Conservation (phyloP, 2,888 invertebrate species). For the Hofmannophila pseudospretella region DNA sequence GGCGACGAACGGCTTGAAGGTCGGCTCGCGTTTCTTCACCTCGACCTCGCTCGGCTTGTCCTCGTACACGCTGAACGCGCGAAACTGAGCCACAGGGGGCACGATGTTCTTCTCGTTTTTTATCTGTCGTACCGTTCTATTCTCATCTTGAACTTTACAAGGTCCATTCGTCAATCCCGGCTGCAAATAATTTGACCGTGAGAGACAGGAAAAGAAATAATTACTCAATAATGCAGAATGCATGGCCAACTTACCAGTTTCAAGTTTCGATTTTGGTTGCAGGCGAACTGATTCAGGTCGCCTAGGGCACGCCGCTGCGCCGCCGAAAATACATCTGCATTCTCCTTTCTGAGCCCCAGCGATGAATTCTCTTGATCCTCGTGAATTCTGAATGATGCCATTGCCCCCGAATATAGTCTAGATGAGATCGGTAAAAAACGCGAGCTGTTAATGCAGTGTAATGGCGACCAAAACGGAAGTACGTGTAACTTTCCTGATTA, state of each 20-base stretch:
- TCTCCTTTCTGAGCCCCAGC: conserved; percentile 72
- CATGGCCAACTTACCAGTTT: conserved; percentile 71
- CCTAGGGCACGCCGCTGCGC: conserved; percentile 82
- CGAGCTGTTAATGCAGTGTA: conserved; percentile 32
- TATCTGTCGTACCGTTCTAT: conserved; percentile 61
- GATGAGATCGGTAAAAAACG: conserved; percentile 30
- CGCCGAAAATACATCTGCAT: conserved; percentile 58
- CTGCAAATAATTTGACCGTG: conserved; percentile 29
- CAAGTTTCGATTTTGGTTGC: conserved; percentile 68
- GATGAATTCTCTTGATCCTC: conserved; percentile 87
- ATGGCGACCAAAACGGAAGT: conserved; percentile 41
- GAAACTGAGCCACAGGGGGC: conserved; percentile 83
- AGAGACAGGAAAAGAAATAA: conserved; percentile 5
- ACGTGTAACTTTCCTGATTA: conserved; percentile 26
- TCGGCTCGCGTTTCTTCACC: conserved; percentile 60
- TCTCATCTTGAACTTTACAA: conserved; percentile 69
- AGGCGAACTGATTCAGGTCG: conserved; percentile 78
- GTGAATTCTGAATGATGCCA: conserved; percentile 87
- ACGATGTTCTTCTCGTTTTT: conserved; percentile 73
- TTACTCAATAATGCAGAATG: conserved; percentile 1
- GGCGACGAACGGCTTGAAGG: conserved; percentile 61
- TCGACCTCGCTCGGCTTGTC: conserved; percentile 73
- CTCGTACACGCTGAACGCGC: conserved; percentile 87
- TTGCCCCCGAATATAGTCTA: conserved; percentile 64
- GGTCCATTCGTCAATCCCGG: conserved; percentile 65